Conservation (phyloP, 2,888 invertebrate species). For the Gastracanthus pulcherrimus region DNA sequence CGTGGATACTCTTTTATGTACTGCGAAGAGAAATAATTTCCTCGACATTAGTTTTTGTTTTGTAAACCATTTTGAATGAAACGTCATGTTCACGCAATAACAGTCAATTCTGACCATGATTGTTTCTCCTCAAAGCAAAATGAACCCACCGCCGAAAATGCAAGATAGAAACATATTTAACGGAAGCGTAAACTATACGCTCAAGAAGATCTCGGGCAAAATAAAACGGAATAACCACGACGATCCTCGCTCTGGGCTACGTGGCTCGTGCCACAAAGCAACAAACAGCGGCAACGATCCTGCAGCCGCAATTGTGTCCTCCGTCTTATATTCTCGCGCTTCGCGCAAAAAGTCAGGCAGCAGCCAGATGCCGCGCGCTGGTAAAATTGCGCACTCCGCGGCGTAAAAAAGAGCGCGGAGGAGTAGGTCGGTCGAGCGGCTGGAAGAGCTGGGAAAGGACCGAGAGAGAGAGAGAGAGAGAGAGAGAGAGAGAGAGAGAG, state of each 20-base stretch:
- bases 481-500: conserved; percentile 9
- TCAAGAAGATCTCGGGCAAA: neutral
- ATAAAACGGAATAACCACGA: neutral
- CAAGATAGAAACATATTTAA: neutral
- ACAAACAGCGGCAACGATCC: too few relatives aligned
- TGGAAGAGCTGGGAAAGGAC: conserved; percentile 3
- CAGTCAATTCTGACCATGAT: too few relatives aligned
- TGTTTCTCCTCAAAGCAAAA: neutral
- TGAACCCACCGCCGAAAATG: neutral
- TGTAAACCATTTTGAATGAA: too few relatives aligned
- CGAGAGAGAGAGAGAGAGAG: conserved; percentile 10
- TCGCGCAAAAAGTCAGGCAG: neutral
- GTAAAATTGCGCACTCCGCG: neutral
- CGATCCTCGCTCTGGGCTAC: neutral
- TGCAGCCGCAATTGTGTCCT: neutral
- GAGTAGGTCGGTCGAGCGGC: conserved; percentile 7
- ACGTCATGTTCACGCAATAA: too few relatives aligned
- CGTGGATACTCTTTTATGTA: too few relatives aligned
- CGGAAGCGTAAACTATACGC: neutral
- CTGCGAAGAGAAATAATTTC: too few relatives aligned
- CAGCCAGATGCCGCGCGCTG: too few relatives aligned
- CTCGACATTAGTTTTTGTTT: too few relatives aligned
- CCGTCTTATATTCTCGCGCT: neutral
- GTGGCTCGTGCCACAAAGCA: neutral
- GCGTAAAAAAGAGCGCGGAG: neutral